These are phyloP conservation scores for Vulpes ferrilata DNA, from an alignment of 2,113 vertebrate species.

Conservation along the genomic window DNA sequence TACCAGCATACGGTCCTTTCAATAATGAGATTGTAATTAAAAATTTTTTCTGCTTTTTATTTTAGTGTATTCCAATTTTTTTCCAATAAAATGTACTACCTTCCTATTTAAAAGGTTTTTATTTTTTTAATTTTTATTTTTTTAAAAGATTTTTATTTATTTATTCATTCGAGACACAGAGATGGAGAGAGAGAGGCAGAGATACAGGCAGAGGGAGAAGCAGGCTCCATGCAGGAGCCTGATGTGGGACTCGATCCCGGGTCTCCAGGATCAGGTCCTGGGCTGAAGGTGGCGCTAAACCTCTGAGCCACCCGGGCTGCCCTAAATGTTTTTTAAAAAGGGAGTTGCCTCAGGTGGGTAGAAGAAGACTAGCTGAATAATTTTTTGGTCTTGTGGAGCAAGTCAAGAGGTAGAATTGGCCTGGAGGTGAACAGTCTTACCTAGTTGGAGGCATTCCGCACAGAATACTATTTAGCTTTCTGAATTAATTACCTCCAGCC, in stretches of 20 bases:
- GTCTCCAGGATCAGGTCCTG: no score
- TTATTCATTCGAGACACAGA: no score
- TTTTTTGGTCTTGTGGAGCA: slow-evolving; percentile 28
- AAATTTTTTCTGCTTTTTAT: slow-evolving; percentile 26
- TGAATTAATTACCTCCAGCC: slow-evolving; percentile 67
- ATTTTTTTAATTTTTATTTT: no score
- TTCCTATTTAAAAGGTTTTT: slow-evolving; percentile 22
- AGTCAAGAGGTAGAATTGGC: background rate
- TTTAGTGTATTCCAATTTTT: background rate
- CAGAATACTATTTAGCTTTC: slow-evolving; percentile 34
- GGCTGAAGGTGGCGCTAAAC: no score
- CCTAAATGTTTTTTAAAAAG: slow-evolving; percentile 4
- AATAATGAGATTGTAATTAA: background rate
- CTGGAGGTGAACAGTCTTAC: slow-evolving; percentile 23
- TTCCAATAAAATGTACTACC: background rate
- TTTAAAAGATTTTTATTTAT: no score
- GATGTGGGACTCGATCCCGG: no score
- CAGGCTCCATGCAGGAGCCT: no score
- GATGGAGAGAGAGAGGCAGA: no score
- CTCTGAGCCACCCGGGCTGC: no score
- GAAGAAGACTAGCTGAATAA: background rate
- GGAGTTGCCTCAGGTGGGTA: slow-evolving; percentile 21
- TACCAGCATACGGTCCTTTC: slow-evolving; percentile 23
- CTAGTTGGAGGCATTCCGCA: background rate
- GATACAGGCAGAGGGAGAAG: no score